A percentile compares a stretch with the other conserved stretches of the same genome.
Evolutionary conservation across 2,113 vertebrate genomes (phyloP).

Genomic region (Pseudorhombus dupliciocellatus): DNA sequence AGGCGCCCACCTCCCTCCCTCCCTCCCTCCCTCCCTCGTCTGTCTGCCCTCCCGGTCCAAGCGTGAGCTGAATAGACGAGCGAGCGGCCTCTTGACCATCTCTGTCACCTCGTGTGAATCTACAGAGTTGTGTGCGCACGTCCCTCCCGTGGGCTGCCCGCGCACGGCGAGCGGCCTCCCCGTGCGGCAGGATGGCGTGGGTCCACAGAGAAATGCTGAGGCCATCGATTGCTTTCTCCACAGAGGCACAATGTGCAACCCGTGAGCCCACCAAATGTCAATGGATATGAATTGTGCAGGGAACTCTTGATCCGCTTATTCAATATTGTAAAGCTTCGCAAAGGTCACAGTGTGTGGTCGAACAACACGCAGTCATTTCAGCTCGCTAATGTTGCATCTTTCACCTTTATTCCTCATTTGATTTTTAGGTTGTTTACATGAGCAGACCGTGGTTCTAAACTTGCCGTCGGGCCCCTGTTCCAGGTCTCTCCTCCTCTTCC

Average conservation of each 20-base stretch:
- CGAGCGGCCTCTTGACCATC: slow-evolving; percentile 42
- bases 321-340: slow-evolving; percentile 46
- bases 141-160: slow-evolving; percentile 31
- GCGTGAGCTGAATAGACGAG: slow-evolving; percentile 65
- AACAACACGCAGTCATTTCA: not conserved
- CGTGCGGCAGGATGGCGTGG: slow-evolving; percentile 15
- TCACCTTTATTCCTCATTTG: not conserved
- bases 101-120: slow-evolving; percentile 53
- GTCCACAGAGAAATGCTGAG: slow-evolving; percentile 56
- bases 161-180: slow-evolving; percentile 23
- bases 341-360: slow-evolving; percentile 31
- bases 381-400: not conserved
- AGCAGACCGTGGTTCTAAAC: not conserved
- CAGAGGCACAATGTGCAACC: slow-evolving; percentile 44
- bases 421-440: not conserved
- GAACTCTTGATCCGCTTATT: slow-evolving; percentile 64
- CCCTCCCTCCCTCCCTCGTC: not conserved
- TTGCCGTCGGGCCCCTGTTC: too few relatives aligned
- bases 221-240: slow-evolving; percentile 57
- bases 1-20: not conserved
- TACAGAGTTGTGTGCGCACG: slow-evolving; percentile 28
- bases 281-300: slow-evolving; percentile 61
- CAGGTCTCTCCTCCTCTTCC: too few relatives aligned
- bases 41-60: slow-evolving; percentile 20
- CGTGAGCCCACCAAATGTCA: slow-evolving; percentile 61